Evolutionary conservation across 2,797 vertebrate genomes (phyloP).

Genomic region (Sus cebifrons): DNA sequence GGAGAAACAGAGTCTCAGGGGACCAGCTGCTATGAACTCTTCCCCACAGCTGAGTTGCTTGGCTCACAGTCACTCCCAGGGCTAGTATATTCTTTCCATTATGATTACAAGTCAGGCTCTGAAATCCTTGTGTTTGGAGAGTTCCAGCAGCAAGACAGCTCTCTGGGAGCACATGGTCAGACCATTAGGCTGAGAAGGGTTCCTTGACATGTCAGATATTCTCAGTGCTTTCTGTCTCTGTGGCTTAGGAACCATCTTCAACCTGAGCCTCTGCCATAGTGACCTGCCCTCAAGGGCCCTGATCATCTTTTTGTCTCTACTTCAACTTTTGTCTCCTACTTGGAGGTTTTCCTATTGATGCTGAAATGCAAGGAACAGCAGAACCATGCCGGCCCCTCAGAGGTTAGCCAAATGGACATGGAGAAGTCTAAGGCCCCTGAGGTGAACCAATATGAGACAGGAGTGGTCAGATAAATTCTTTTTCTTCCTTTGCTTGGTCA

Average conservation of each 20-base stretch:
- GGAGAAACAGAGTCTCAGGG: not conserved
- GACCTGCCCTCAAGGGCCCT: not conserved
- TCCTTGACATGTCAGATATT: not conserved
- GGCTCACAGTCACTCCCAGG: not conserved
- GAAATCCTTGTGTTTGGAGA: conserved; percentile 8
- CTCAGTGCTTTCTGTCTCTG: not conserved
- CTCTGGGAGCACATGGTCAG: not conserved
- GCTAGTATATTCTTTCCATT: no score
- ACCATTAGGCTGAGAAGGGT: no score
- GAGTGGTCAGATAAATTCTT: not conserved
- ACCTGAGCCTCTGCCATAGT: not conserved
- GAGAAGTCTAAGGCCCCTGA: not conserved
- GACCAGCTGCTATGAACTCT: not conserved
- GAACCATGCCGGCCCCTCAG: not conserved
- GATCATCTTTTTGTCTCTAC: not conserved
- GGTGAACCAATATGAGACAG: not conserved
- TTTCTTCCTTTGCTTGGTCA: not conserved
- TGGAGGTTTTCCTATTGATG: not conserved
- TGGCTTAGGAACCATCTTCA: not conserved
- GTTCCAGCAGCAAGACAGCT: not conserved
- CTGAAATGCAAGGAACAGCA: not conserved
- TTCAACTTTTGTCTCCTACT: not conserved
- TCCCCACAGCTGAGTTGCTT: not conserved
- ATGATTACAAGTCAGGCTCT: not conserved
- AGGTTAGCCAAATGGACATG: not conserved